These are phyloP conservation scores for Hypotaenidia philippensis DNA, from an alignment of 2,797 vertebrate genomes.

Conservation along the genomic window DNA sequence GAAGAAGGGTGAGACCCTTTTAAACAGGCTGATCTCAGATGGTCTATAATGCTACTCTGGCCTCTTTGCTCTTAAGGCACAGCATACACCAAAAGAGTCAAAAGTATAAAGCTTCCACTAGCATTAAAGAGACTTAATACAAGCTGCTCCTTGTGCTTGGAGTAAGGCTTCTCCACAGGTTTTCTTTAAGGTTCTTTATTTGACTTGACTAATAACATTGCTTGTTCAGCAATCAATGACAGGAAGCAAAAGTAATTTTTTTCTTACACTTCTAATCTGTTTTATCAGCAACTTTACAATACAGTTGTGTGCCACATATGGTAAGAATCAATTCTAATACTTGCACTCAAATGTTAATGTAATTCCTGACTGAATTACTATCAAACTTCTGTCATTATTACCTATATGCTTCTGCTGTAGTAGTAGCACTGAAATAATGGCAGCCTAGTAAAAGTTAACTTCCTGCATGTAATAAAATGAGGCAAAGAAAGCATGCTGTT, in stretches of 20 bases:
- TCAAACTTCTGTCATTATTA: not conserved
- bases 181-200: not conserved
- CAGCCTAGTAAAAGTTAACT: not conserved
- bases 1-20: not conserved
- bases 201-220: not conserved
- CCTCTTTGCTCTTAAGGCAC: not conserved
- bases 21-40: not conserved
- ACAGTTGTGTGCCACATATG: not conserved
- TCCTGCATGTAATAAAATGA: not conserved
- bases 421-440: not conserved
- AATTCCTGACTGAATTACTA: not conserved
- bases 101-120: too few relatives aligned
- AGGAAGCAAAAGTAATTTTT: constrained; percentile 5
- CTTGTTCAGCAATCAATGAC: not conserved
- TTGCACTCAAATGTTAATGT: not conserved
- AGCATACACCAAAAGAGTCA: not conserved
- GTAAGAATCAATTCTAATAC: constrained; percentile 2
- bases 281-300: constrained; percentile 29
- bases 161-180: not conserved
- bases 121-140: not conserved
- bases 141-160: not conserved
- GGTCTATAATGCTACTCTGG: not conserved
- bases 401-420: not conserved
- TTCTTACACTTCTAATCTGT: not conserved
- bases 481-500: not conserved